A percentile compares a stretch with the other conserved stretches of the same genome.
Evolutionary conservation across 2,888 invertebrate species (phyloP).

Genomic region (Agrotis exclamationis): DNA sequence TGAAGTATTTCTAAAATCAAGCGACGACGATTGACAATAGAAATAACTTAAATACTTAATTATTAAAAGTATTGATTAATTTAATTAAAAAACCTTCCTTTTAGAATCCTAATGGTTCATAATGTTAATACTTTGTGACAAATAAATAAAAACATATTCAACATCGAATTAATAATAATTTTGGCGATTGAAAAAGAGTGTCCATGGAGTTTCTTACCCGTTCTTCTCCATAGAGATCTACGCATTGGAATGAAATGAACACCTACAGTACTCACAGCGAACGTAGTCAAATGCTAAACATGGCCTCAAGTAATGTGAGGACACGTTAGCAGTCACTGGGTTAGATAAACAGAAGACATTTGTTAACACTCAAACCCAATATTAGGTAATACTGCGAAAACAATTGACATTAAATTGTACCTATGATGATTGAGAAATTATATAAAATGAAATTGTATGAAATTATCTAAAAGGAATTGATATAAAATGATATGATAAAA

Average conservation of each 20-base stretch:
- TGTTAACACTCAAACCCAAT: neutral
- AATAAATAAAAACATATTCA: too few relatives aligned
- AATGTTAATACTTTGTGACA: too few relatives aligned
- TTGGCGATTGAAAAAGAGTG: too few relatives aligned
- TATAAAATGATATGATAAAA: too few relatives aligned
- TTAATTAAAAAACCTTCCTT: neutral
- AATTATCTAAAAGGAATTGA: too few relatives aligned
- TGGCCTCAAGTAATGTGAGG: slow-evolving; percentile 6
- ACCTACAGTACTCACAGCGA: too few relatives aligned
- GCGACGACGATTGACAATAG: slow-evolving; percentile 61
- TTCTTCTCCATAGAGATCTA: too few relatives aligned
- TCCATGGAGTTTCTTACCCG: too few relatives aligned
- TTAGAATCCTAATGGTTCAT: too few relatives aligned
- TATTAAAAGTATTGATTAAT: neutral
- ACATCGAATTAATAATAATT: too few relatives aligned
- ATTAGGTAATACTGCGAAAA: neutral
- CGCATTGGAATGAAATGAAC: too few relatives aligned
- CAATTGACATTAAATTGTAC: neutral
- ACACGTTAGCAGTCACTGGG: slow-evolving; percentile 17
- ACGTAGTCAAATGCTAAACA: slow-evolving; percentile 5
- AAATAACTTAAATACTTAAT: slow-evolving; percentile 43
- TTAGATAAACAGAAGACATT: slow-evolving; percentile 16
- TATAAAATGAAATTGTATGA: too few relatives aligned
- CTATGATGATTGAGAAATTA: neutral
- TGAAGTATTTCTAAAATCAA: slow-evolving; percentile 60